These are phyloP conservation scores for Caenorhabditis briggsae DNA, from an alignment of 1,140 invertebrate genomes.

Conservation along the genomic window DNA sequence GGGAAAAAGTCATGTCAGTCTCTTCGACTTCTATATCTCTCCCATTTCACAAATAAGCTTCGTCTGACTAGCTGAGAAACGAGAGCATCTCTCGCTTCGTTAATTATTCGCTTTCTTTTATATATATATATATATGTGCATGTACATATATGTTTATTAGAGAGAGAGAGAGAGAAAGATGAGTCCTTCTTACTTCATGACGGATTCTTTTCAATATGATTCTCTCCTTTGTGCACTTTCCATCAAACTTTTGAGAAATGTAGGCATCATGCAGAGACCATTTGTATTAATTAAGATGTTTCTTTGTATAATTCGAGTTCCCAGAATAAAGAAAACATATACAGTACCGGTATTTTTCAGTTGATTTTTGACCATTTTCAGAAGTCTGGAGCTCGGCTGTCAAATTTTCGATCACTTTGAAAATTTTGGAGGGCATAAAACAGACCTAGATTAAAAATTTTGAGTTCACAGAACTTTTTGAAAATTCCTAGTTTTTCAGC, in stretches of 20 bases:
- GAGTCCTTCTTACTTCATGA: conserved; percentile 40
- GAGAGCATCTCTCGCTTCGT: conserved; percentile 50
- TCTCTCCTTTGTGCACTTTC: background rate
- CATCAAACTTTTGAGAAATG: background rate
- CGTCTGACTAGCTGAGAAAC: background rate
- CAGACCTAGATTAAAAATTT: too few species aligned
- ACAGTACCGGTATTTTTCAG: too few species aligned
- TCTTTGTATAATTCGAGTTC: too few species aligned
- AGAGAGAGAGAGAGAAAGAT: conserved; percentile 18
- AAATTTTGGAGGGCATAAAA: too few species aligned
- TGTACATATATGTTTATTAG: conserved; percentile 42
- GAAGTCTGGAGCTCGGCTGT: too few species aligned
- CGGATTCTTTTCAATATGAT: conserved; percentile 53
- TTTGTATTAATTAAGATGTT: too few species aligned
- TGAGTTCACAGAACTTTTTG: too few species aligned
- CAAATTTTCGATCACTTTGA: too few species aligned
- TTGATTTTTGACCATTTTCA: too few species aligned
- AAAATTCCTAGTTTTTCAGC: too few species aligned
- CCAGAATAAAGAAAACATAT: too few species aligned
- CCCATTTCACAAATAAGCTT: conserved; percentile 52
- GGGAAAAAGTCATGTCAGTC: background rate
- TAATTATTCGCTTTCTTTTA: conserved; percentile 51
- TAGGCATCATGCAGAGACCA: background rate
- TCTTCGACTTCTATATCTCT: background rate
- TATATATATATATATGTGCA: background rate